phyloP scores from a whole-genome alignment of 37 sponge, comb jelly and placozoan species.

The Bolinopsis microptera region DNA sequence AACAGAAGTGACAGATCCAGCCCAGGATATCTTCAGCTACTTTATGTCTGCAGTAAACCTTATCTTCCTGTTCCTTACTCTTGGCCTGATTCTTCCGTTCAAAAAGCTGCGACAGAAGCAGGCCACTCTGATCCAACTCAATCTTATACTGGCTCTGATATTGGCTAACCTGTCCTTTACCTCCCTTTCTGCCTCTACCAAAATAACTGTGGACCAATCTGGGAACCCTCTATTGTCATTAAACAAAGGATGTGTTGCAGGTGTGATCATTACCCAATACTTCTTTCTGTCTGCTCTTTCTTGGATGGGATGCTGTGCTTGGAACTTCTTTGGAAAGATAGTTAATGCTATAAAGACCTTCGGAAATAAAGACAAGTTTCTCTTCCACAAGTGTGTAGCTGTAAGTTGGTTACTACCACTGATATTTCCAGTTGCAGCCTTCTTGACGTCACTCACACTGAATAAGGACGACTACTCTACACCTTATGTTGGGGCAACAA shows the following conservation, averaged over 20 bases:
- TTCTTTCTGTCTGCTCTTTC: neutral
- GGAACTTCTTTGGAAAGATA: neutral
- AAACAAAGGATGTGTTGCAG: neutral
- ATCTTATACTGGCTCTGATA: neutral
- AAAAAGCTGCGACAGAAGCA: neutral
- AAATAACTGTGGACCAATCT: neutral
- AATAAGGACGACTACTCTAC: neutral
- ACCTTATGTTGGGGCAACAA: neutral
- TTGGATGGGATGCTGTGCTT: neutral
- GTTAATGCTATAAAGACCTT: neutral
- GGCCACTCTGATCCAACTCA: neutral
- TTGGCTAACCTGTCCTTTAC: neutral
- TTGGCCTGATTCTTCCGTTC: neutral
- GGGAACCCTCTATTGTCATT: neutral
- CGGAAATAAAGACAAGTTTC: neutral
- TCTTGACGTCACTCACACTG: neutral
- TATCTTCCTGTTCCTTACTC: neutral
- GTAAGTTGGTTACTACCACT: neutral
- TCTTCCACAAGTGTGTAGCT: neutral
- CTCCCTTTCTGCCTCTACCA: neutral
- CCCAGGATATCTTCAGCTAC: neutral
- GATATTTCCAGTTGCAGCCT: neutral
- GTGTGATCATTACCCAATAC: neutral
- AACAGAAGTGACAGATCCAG: neutral
- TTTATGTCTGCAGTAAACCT: neutral